Percentiles rank a stretch among this genome's conserved stretches.
These are phyloP conservation scores for Chroicocephalus ridibundus DNA, from an alignment of 2,113 vertebrate species.

Conservation along the genomic window DNA sequence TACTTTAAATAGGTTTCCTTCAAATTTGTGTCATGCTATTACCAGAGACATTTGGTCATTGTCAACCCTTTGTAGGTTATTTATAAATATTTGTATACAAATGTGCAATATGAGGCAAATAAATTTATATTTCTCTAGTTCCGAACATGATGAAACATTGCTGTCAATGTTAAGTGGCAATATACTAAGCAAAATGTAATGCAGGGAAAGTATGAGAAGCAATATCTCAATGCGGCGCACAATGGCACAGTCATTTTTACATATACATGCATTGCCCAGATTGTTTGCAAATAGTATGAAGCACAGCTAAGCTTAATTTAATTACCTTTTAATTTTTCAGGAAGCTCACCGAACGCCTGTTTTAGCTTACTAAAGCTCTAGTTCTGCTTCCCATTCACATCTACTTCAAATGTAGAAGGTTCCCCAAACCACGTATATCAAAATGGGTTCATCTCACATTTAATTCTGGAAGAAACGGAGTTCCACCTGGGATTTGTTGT, in stretches of 20 bases:
- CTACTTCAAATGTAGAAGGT: neutral
- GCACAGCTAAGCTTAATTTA: neutral
- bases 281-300: neutral
- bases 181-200: neutral
- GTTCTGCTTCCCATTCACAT: neutral
- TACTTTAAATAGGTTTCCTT: neutral
- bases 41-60: neutral
- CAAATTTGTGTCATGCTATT: neutral
- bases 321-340: neutral
- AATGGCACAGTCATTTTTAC: neutral
- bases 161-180: neutral
- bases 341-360: neutral
- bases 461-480: neutral
- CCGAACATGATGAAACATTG: accelerated
- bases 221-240: neutral
- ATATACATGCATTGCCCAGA: neutral
- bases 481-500: neutral
- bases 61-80: neutral
- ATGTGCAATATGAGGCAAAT: neutral
- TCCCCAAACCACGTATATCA: neutral
- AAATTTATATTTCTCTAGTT: neutral
- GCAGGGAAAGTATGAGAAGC: neutral
- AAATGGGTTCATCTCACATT: neutral
- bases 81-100: neutral
- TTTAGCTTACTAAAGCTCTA: neutral